These are phyloP conservation scores for Holacanthella duospinosa DNA, from an alignment of 2,888 invertebrate species.

Conservation along the genomic window DNA sequence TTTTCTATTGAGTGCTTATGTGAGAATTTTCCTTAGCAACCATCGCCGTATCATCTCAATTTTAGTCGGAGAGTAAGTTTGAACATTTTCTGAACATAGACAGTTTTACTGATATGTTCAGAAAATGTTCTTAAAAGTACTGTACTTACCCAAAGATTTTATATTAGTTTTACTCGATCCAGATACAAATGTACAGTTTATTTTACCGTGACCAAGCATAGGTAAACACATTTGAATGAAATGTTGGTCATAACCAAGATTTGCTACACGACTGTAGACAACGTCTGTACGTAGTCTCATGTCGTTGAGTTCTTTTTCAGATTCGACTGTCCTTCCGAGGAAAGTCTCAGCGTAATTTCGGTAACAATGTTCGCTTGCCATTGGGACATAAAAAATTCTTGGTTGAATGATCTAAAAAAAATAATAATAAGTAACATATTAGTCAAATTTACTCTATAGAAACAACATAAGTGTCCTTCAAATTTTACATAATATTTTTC, in stretches of 20 bases:
- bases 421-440: not conserved
- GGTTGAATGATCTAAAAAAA: not conserved
- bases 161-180: not conserved
- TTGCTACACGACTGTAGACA: not conserved
- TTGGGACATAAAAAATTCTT: not conserved
- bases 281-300: not conserved
- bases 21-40: no score
- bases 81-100: no score
- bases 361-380: not conserved
- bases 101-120: no score
- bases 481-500: no score
- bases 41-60: no score
- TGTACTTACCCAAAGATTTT: not conserved
- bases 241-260: not conserved
- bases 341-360: conserved; percentile 1
- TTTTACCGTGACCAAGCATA: not conserved
- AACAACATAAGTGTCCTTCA: no score
- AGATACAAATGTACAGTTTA: not conserved
- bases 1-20: no score
- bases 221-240: not conserved
- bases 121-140: no score
- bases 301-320: not conserved
- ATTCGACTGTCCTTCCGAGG: not conserved
- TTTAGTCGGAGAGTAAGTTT: no score
- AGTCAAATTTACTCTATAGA: no score